Evolutionary conservation across 2,113 vertebrate species (phyloP), one percentile per base, ranked within the genome.

Genomic region (Cottus gobio): DNA sequence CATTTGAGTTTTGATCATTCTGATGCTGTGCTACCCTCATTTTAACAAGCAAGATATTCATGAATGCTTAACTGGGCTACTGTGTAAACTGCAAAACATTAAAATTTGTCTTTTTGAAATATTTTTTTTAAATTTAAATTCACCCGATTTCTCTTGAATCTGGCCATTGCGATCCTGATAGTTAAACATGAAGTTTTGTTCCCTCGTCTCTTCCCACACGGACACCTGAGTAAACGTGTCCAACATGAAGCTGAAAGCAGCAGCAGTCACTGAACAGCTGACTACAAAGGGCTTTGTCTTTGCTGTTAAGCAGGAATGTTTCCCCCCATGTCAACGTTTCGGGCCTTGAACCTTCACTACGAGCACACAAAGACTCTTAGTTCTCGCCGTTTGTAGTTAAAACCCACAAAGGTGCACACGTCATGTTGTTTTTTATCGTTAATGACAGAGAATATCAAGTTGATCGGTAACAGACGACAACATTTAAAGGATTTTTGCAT

Each of bases 281-380:
- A 86, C 92, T 93, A 89, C 80, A 90, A 95, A 95, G 93, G 90
- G 90, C 79, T 94, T 93, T 87, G 36, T 44, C 58, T 74, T 70
- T 77, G 85, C 83, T 31, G 0, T 88, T 87, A 90, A 90, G 71
- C 48, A 78, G 83, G 89, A 91, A 92, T 89, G 85, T 75, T 85
- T 83, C 69, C 42, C 42, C 36, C 0, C 0, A 77, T 91, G 90
- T 92, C 91, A 92, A 24, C 79, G 57, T 63, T 5, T 31, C 48
- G 65, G 42, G 10, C n/a, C n/a, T 92, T 83, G 79, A 77, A 92
- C 93, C 91, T 94, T 72, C 30, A 71, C 56, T 80, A 24, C 62
- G 54, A 3, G 3, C 52, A 20, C 13, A 36, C 63, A 46, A 11
- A 74, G 20, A 75, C 37, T 44, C 52, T 54, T 24, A 48, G 36